Conservation (phyloP, 2,113 vertebrate species). For the Boulengerochromis microlepis region DNA sequence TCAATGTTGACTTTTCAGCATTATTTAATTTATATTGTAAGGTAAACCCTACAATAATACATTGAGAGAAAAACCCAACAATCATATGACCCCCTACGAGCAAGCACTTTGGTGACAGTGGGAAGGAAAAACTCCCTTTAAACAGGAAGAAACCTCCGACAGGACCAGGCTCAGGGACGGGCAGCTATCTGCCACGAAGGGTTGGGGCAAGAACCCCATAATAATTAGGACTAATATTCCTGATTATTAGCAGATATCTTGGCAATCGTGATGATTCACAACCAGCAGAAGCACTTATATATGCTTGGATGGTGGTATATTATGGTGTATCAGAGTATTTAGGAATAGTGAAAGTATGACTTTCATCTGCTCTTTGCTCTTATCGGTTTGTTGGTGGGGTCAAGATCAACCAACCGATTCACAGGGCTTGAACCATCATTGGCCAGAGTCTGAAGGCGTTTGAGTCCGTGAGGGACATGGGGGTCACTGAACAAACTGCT, state of each 20-base stretch:
- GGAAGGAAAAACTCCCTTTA: background rate
- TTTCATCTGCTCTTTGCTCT: background rate
- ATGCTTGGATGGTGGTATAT: background rate
- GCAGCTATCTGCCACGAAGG: fast-evolving
- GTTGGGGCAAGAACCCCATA: background rate
- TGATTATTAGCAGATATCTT: background rate
- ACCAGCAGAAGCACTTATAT: background rate
- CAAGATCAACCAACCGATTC: background rate
- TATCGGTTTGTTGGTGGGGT: background rate
- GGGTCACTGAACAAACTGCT: background rate
- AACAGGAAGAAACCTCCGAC: fast-evolving
- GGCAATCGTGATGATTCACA: fast-evolving
- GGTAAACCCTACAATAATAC: background rate
- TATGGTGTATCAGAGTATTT: background rate
- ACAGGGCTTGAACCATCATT: fast-evolving
- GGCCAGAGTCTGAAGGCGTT: background rate
- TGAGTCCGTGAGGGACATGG: background rate
- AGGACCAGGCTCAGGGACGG: fast-evolving
- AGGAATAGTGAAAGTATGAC: background rate
- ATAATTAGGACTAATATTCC: background rate
- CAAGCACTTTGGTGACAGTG: background rate
- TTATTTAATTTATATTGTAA: background rate
- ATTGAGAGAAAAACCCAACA: background rate
- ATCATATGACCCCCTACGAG: background rate
- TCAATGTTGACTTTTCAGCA: background rate